A percentile compares a stretch with the other conserved stretches of the same genome.
Conservation (phyloP, 2,888 invertebrate genomes). For the Eilema griseolum region DNA sequence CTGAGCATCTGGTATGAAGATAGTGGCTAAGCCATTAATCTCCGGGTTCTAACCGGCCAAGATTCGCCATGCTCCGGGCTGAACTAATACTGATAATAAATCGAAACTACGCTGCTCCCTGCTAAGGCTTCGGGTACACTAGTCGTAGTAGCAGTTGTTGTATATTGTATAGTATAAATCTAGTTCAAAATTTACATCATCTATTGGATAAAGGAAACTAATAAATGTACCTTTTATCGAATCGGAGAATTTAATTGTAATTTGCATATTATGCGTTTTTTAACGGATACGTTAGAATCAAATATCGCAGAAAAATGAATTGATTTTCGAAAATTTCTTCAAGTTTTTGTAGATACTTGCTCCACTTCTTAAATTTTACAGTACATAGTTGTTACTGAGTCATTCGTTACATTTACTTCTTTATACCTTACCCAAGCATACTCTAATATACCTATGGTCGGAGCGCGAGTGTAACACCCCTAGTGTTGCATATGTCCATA, state of each 20-base stretch:
- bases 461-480: no score
- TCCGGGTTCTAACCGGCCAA: constrained; percentile 14
- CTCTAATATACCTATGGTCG: no score
- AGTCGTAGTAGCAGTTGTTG: no score
- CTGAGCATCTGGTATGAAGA: constrained; percentile 15
- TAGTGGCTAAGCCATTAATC: constrained; percentile 28
- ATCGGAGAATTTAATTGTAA: no score
- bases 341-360: no score
- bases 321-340: no score
- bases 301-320: background rate
- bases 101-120: constrained; percentile 21
- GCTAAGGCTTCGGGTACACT: background rate
- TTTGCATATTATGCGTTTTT: background rate
- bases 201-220: background rate
- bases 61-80: constrained; percentile 21
- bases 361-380: no score
- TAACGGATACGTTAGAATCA: background rate
- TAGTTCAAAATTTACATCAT: background rate
- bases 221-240: no score
- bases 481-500: no score
- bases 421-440: no score
- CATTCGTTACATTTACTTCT: no score
- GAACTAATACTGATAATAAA: constrained; percentile 48
- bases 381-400: no score
- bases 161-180: background rate